Evolutionary conservation across 1,140 invertebrate genomes (phyloP).

Genomic region (Drosophila bifasciata): DNA sequence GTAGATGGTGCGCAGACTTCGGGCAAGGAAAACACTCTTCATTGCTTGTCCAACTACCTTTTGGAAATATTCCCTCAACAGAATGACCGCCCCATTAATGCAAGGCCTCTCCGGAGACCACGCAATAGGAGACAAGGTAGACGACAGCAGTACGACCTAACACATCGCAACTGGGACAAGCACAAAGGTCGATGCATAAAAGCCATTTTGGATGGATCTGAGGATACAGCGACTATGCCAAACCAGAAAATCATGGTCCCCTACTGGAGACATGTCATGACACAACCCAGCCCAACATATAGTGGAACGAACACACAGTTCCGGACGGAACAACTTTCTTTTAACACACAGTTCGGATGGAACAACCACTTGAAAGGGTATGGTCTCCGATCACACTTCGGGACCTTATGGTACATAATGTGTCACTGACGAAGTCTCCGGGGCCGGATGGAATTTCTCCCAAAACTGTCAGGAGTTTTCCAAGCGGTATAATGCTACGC

Average conservation of each 20-base stretch:
- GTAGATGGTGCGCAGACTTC: too few relatives aligned
- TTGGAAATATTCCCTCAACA: too few relatives aligned
- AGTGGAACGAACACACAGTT: neutral
- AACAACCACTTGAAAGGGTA: conserved; percentile 9
- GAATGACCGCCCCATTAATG: too few relatives aligned
- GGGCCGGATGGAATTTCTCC: conserved; percentile 20
- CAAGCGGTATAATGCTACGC: conserved; percentile 30
- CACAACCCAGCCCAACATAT: conserved; percentile 6
- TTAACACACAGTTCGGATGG: too few relatives aligned
- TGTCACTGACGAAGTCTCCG: conserved; percentile 2
- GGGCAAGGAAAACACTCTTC: too few relatives aligned
- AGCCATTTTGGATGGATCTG: conserved; percentile 11
- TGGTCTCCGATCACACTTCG: conserved; percentile 11
- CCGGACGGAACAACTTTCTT: too few relatives aligned
- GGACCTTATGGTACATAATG: neutral
- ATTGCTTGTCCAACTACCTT: too few relatives aligned
- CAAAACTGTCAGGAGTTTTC: conserved; percentile 15
- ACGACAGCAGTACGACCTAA: too few relatives aligned
- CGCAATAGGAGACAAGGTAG: too few relatives aligned
- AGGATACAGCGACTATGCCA: conserved; percentile 15
- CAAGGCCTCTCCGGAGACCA: too few relatives aligned
- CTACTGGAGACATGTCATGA: conserved; percentile 26
- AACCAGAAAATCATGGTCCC: conserved; percentile 9
- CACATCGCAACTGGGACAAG: conserved; percentile 28
- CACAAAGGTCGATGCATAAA: conserved; percentile 21